phyloP scores from a whole-genome alignment of 2,888 invertebrate species.

The Spodoptera littoralis region DNA sequence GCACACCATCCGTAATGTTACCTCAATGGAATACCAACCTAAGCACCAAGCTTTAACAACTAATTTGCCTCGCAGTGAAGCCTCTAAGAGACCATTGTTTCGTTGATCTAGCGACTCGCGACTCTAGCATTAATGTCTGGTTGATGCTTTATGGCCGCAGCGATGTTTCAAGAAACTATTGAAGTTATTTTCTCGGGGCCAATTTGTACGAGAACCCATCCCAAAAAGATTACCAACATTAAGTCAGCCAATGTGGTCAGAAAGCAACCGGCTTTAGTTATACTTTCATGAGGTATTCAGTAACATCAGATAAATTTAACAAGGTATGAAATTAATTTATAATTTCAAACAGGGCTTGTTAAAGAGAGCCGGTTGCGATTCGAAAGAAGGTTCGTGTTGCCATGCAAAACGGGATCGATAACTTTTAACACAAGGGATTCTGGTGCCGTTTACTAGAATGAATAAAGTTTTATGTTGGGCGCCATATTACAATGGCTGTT shows the following conservation, averaged over 20 bases:
- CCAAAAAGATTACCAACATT: not conserved
- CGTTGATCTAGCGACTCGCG: constrained; percentile 46
- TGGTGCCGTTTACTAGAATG: constrained; percentile 11
- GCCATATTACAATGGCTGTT: constrained; percentile 67
- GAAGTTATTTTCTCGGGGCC: constrained; percentile 1
- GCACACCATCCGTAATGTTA: constrained; percentile 75
- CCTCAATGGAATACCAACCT: constrained; percentile 68
- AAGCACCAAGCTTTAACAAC: constrained; percentile 56
- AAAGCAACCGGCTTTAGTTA: constrained; percentile 6
- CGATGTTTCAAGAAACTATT: constrained; percentile 41
- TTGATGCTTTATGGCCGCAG: constrained; percentile 66
- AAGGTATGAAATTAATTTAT: constrained; percentile 31
- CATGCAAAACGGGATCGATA: constrained; percentile 64
- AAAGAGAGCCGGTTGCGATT: constrained; percentile 23
- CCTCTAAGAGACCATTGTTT: constrained; percentile 52
- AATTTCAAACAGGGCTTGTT: constrained; percentile 29
- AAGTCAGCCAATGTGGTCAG: constrained; percentile 1
- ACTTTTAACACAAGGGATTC: constrained; percentile 25
- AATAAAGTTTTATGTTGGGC: constrained; percentile 45
- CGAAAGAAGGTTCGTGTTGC: constrained; percentile 45
- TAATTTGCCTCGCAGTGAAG: constrained; percentile 59
- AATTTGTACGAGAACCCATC: not conserved
- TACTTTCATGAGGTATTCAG: constrained; percentile 35
- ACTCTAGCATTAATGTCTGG: constrained; percentile 73
- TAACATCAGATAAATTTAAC: constrained; percentile 42